Evolutionary conservation across 2,888 invertebrate genomes (phyloP).

Genomic region (Cryptops parisi): DNA sequence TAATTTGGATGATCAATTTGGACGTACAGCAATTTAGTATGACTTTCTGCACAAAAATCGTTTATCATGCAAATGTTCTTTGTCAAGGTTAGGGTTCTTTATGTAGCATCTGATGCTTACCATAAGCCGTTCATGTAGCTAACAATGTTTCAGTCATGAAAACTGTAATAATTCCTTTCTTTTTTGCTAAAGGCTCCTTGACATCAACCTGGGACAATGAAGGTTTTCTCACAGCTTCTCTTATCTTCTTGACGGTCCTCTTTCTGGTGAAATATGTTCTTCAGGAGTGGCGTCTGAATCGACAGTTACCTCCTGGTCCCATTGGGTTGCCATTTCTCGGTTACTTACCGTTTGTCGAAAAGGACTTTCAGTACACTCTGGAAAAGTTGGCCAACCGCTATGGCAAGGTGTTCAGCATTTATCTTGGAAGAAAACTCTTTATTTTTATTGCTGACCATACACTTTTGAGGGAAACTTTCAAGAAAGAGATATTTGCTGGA

Average conservation of each 20-base stretch:
- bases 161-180: neutral
- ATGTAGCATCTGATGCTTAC: too few species aligned
- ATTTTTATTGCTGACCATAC: constrained; percentile 62
- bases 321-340: constrained; percentile 40
- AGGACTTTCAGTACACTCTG: constrained; percentile 55
- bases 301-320: constrained; percentile 16
- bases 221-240: neutral
- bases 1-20: too few species aligned
- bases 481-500: constrained; percentile 56
- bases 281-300: neutral
- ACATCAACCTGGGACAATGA: neutral
- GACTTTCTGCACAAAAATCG: too few species aligned
- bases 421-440: constrained; percentile 57
- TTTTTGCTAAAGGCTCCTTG: neutral
- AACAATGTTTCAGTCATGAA: neutral
- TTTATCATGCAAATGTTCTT: too few species aligned
- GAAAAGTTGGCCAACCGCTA: constrained; percentile 49
- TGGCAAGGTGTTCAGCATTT: constrained; percentile 55
- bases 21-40: too few species aligned
- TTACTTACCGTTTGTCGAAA: constrained; percentile 56
- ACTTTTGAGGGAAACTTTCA: constrained; percentile 54
- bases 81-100: too few species aligned
- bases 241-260: constrained; percentile 2
- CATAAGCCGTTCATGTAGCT: too few species aligned
- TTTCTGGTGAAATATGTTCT: neutral